phyloP scores from a whole-genome alignment of 2,888 invertebrate species.

The Poecilobothrus nobilitatus region DNA sequence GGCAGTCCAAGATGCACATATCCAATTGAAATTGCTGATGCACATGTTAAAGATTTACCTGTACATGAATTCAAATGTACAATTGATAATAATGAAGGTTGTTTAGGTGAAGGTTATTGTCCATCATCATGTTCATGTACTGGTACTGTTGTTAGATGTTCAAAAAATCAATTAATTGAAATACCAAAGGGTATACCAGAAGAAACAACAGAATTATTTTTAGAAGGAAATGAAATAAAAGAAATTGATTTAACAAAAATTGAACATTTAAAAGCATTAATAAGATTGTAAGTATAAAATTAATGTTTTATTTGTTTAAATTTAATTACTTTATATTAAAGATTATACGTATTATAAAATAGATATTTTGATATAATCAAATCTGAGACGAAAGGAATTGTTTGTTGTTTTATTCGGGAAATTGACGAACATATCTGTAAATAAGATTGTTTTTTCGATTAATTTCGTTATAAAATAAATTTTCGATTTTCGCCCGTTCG shows the following conservation, averaged over 20 bases:
- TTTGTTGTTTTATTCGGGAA: too few species aligned
- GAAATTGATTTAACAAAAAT: conserved; percentile 75
- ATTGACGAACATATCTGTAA: too few species aligned
- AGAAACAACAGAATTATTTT: conserved; percentile 91
- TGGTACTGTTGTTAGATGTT: conserved; percentile 85
- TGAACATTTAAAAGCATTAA: conserved; percentile 75
- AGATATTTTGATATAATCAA: too few species aligned
- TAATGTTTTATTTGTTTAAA: too few species aligned
- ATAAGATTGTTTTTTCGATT: too few species aligned
- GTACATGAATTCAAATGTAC: conserved; percentile 80
- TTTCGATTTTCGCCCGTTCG: too few species aligned
- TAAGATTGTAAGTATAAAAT: conserved; percentile 66
- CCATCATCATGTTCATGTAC: conserved; percentile 83
- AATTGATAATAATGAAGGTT: conserved; percentile 71
- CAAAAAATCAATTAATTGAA: conserved; percentile 68
- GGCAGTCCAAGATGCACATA: conserved; percentile 69
- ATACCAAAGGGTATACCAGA: conserved; percentile 82
- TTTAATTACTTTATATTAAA: too few species aligned
- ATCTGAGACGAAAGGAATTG: too few species aligned
- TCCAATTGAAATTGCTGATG: conserved; percentile 67
- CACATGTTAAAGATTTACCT: conserved; percentile 70
- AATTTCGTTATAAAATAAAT: too few species aligned
- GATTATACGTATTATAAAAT: too few species aligned
- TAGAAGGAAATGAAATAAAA: conserved; percentile 91
- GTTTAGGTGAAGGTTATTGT: conserved; percentile 83